Percentiles rank a stretch among this genome's conserved stretches.
These are phyloP conservation scores for Uria aalge DNA, from an alignment of 2,113 vertebrate species.

Conservation along the genomic window DNA sequence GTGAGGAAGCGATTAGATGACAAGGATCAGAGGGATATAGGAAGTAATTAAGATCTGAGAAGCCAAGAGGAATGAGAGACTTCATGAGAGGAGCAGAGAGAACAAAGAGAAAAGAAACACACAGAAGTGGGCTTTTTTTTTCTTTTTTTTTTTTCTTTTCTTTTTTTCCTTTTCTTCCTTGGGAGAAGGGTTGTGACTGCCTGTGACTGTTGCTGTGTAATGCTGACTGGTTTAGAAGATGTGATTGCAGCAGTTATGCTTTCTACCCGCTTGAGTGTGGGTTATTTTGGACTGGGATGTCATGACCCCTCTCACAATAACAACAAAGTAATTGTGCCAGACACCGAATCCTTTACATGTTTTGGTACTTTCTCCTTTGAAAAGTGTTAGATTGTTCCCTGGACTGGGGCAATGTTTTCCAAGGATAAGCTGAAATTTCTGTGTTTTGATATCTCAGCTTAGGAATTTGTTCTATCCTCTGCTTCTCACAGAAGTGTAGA, in stretches of 20 bases:
- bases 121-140: not conserved
- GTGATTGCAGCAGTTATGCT: not conserved
- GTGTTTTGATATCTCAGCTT: not conserved
- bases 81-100: conserved; percentile 26
- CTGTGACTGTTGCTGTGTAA: not conserved
- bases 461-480: not conserved
- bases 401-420: not conserved
- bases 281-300: not conserved
- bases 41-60: conserved; percentile 51
- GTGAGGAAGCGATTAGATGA: conserved; percentile 25
- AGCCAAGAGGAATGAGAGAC: conserved; percentile 5
- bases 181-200: not conserved
- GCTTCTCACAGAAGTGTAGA: not conserved
- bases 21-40: conserved; percentile 23
- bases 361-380: not conserved
- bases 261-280: not conserved
- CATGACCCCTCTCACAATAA: not conserved
- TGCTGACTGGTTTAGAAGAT: not conserved
- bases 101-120: conserved; percentile 30
- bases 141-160: not conserved
- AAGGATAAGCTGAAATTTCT: not conserved
- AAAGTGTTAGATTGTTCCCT: not conserved
- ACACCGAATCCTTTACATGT: not conserved
- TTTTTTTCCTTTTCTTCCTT: not conserved
- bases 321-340: not conserved